A percentile compares a stretch with the other conserved stretches of the same genome.
These are phyloP conservation scores for Lates calcarifer DNA, from an alignment of 2,113 vertebrate genomes.

Conservation along the genomic window DNA sequence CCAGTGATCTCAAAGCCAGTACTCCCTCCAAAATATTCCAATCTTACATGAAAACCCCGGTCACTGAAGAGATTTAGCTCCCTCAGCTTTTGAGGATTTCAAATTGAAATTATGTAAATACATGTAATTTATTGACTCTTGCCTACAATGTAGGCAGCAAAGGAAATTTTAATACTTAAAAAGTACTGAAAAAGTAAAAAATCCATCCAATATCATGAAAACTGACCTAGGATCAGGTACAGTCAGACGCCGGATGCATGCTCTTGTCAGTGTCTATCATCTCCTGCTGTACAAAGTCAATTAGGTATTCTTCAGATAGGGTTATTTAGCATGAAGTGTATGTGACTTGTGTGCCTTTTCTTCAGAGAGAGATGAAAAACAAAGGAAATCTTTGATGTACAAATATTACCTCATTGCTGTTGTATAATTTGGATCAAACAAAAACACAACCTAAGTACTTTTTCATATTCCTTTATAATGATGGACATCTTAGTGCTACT, in stretches of 20 bases:
- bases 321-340: conserved; percentile 70
- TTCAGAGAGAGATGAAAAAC: conserved; percentile 85
- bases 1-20: conserved; percentile 27
- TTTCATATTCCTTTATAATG: conserved; percentile 83
- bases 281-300: conserved; percentile 51
- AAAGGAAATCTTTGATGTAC: conserved; percentile 90
- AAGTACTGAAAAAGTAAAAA: conserved; percentile 59
- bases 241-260: conserved; percentile 22
- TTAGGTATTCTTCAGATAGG: conserved; percentile 53
- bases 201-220: conserved; percentile 37
- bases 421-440: conserved; percentile 89
- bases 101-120: conserved; percentile 78
- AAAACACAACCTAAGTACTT: conserved; percentile 73
- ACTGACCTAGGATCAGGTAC: conserved; percentile 44
- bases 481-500: conserved; percentile 90
- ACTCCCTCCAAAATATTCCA: conserved; percentile 34
- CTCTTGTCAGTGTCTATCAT: conserved; percentile 45
- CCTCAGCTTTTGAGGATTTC: conserved; percentile 65
- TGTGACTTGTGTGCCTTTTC: conserved; percentile 76
- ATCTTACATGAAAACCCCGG: conserved; percentile 23
- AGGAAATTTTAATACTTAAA: conserved; percentile 59
- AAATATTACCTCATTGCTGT: conserved; percentile 99
- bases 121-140: conserved; percentile 79
- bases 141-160: conserved; percentile 82
- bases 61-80: conserved; percentile 55